Evolutionary conservation across 92 coral and sea anemone species (phyloP).

Genomic region (Hydrozoanthus gracilis): DNA sequence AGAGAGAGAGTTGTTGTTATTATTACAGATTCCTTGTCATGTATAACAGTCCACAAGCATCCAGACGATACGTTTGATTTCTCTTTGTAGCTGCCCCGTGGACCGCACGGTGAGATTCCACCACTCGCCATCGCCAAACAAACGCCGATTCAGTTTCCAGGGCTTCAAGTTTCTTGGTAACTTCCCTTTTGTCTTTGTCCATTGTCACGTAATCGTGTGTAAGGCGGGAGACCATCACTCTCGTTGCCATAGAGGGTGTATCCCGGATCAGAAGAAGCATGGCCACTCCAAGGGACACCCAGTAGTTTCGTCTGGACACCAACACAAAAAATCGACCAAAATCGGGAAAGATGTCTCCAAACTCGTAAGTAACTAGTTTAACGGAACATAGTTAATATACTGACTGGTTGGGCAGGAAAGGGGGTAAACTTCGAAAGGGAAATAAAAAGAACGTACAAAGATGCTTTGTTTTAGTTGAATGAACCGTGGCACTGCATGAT

Average conservation of each 20-base stretch:
- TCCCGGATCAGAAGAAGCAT: slow-evolving; percentile 57
- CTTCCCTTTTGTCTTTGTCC: slow-evolving; percentile 84
- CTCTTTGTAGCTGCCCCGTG: slow-evolving; percentile 63
- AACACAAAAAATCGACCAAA: background rate
- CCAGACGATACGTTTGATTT: background rate
- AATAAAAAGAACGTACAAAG: too few species aligned
- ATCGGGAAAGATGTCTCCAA: background rate
- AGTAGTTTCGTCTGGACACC: slow-evolving; percentile 8
- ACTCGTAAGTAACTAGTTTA: too few species aligned
- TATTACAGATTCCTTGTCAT: too few species aligned
- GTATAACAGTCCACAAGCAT: too few species aligned
- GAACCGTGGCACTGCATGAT: too few species aligned
- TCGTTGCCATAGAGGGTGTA: slow-evolving; percentile 86
- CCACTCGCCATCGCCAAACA: slow-evolving; percentile 70
- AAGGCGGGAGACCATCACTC: slow-evolving; percentile 75
- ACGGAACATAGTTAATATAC: background rate
- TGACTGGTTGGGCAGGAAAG: background rate
- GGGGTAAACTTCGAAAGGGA: too few species aligned
- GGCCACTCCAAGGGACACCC: slow-evolving; percentile 23
- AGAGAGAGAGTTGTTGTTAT: too few species aligned
- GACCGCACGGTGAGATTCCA: slow-evolving; percentile 75
- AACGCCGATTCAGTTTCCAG: slow-evolving; percentile 81
- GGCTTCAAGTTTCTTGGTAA: slow-evolving; percentile 85
- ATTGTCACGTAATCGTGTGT: slow-evolving; percentile 89
- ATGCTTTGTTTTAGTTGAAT: too few species aligned